These are phyloP conservation scores for Achatina immaculata DNA, from an alignment of 1,140 invertebrate species.

Conservation along the genomic window DNA sequence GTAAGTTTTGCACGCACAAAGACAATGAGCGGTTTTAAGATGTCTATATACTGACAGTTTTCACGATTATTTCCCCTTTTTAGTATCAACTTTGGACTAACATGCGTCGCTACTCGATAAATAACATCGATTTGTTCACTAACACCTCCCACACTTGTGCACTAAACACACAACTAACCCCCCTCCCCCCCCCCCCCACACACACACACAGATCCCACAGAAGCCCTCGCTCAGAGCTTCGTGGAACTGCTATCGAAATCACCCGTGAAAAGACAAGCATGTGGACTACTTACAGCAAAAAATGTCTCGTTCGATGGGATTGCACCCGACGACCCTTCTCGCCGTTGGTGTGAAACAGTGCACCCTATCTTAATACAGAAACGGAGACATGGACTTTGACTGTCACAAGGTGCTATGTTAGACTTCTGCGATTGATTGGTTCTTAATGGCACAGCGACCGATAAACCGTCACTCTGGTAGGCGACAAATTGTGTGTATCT, in stretches of 20 bases:
- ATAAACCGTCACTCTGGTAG: too few species aligned
- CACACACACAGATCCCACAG: neutral
- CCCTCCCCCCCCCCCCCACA: neutral
- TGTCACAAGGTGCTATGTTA: neutral
- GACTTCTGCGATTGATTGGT: too few species aligned
- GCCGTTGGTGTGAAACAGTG: constrained; percentile 7
- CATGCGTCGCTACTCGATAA: neutral
- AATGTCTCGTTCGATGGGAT: constrained; percentile 15
- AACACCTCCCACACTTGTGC: neutral
- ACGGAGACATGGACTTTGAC: neutral
- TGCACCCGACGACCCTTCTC: constrained; percentile 11
- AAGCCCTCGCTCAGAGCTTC: neutral
- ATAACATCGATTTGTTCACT: neutral
- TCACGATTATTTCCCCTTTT: too few species aligned
- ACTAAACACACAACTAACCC: neutral
- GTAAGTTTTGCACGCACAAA: too few species aligned
- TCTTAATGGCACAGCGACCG: too few species aligned
- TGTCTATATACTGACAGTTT: too few species aligned
- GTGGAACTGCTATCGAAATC: neutral
- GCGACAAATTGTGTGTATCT: too few species aligned
- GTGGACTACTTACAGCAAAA: constrained; percentile 12
- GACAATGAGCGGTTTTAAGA: too few species aligned
- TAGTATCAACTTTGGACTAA: neutral
- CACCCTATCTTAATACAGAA: neutral
- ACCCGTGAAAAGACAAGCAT: neutral